Evolutionary conservation across 2,113 vertebrate genomes (phyloP), one percentile per base, ranked within the genome.

Genomic region (Protobothrops flavoviridis): DNA sequence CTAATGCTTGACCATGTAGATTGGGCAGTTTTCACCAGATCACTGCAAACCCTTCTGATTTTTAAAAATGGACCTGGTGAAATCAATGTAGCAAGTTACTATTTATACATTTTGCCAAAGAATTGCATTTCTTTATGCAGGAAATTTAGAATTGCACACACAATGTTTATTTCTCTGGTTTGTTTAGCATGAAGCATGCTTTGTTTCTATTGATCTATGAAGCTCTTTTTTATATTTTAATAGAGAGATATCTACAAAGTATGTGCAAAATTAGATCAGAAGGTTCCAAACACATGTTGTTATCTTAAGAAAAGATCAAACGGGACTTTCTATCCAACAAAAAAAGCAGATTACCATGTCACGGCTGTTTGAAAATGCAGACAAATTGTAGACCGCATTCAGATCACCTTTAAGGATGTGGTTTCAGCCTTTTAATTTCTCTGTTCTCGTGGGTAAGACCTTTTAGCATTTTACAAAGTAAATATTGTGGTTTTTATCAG

Each of bases 401-500:
- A 57, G 81, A 26, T 94, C 91, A 56, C 87, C 17, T 91, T 23
- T 7, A 92, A 91, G 56, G 57, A 93, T 91, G 4, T 7, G 85
- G 53, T 59, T 87, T 1, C 1, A 93, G 33, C 1, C 12, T 95
- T 94, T n/a, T 24, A 90, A 92, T 94, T 94, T 52, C 64, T 89
- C 33, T 11, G 0, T 1, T 95, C 92, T 61, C 94, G 12, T 92
- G 52, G 4, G 24, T 50, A 92, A 64, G 91, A 95, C 24, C 11
- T 0, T 93, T 93, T 52, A 94, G 91, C 94, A 87, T 29, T 9
- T 2, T 5, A 91, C 4, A 86, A 17, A 1, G 0, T 52, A 94
- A 91, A 88, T 94, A 89, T 61, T 89, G 15, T 0, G 20, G 0
- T 74, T 92, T 81, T 94, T 95, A 52, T 93, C 92, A 93, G n/a